A percentile compares a stretch with the other conserved stretches of the same genome.
phyloP scores from a whole-genome alignment of 2,888 invertebrate species.

The Gnatocerus cornutus region DNA sequence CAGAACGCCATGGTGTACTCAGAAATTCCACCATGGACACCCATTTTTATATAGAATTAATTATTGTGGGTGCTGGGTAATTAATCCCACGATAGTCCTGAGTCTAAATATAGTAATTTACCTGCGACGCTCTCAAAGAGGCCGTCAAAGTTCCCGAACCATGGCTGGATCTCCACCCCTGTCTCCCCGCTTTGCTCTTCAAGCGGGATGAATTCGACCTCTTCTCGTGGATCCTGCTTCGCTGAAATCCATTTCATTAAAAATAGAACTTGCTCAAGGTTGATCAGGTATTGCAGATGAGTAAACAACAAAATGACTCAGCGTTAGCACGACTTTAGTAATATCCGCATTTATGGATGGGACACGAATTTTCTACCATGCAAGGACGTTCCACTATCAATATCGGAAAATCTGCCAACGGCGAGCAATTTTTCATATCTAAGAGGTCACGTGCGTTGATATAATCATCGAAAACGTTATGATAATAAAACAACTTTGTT shows the following conservation, averaged over 20 bases:
- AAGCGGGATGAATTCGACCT: slow-evolving; percentile 55
- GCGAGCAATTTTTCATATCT: slow-evolving; percentile 6
- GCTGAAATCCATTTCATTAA: slow-evolving; percentile 46
- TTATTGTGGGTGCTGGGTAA: not conserved
- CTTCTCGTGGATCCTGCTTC: slow-evolving; percentile 42
- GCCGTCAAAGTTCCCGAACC: slow-evolving; percentile 59
- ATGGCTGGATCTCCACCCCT: slow-evolving; percentile 54
- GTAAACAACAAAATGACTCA: slow-evolving; percentile 35
- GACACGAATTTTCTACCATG: slow-evolving; percentile 26
- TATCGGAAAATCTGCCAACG: slow-evolving; percentile 12
- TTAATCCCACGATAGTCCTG: slow-evolving; percentile 36
- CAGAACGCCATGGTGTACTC: slow-evolving; percentile 46
- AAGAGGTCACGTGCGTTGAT: no score
- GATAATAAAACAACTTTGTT: not conserved
- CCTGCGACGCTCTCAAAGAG: slow-evolving; percentile 61
- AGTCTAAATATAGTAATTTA: slow-evolving; percentile 47
- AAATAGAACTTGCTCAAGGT: slow-evolving; percentile 26
- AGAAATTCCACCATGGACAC: not conserved
- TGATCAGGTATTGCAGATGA: slow-evolving; percentile 39
- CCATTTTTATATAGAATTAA: not conserved
- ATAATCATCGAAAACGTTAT: not conserved
- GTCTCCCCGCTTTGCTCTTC: slow-evolving; percentile 55
- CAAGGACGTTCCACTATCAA: slow-evolving; percentile 37
- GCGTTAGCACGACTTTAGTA: slow-evolving; percentile 24
- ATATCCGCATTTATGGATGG: slow-evolving; percentile 25